Evolutionary conservation across 92 coral and sea anemone genomes (phyloP).

Genomic region (Paramuricea clavata): DNA sequence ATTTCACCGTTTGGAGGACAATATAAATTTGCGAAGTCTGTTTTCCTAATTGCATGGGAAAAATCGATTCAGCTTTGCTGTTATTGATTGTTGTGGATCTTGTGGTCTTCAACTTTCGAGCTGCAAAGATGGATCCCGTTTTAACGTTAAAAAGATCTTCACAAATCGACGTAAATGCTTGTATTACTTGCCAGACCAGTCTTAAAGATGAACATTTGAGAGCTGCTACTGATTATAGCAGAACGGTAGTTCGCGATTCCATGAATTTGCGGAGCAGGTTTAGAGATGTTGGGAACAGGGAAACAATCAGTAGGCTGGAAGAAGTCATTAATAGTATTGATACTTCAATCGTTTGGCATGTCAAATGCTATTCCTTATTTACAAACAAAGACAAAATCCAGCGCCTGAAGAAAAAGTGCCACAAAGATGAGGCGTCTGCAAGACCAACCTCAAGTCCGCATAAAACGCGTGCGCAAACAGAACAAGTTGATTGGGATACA

Average conservation of each 20-base stretch:
- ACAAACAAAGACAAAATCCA: neutral
- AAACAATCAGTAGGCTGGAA: neutral
- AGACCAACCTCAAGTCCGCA: neutral
- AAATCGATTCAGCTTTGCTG: too few species aligned
- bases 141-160: neutral
- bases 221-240: neutral
- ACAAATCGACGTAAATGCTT: neutral
- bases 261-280: neutral
- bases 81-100: too few species aligned
- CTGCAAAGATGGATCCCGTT: constrained; percentile 19
- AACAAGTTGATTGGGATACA: neutral
- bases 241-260: neutral
- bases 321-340: too few species aligned
- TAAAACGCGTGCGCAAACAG: neutral
- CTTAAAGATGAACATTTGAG: neutral
- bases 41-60: too few species aligned
- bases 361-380: too few species aligned
- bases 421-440: neutral
- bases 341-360: too few species aligned
- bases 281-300: neutral
- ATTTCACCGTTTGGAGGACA: too few species aligned
- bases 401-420: neutral
- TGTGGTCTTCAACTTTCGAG: too few species aligned
- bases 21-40: too few species aligned
- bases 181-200: neutral